Evolutionary conservation across 1,140 invertebrate species (phyloP), one percentile per base, ranked within the genome.

Genomic region (Calycopis cecrops): DNA sequence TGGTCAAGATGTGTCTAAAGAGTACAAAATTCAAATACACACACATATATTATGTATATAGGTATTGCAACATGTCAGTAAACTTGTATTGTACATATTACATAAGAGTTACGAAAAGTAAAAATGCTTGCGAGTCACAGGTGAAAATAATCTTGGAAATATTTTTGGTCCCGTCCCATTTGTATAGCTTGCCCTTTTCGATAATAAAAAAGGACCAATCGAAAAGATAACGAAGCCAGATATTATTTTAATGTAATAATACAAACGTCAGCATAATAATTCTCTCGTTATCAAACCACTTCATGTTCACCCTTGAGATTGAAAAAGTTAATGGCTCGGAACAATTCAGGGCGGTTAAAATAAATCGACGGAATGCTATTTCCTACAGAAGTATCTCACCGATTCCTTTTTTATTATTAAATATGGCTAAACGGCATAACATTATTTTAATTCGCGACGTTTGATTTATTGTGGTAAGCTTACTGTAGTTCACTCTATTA

Each of bases 321-420:
- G 71, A 75, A 78, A 81, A 78, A 76, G 70, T 60, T 72, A 80
- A 78, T 80, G 77, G 75, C 49, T 69, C 61, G 75, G 73, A 80
- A 78, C 73, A 73, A 75, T 63, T 58, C 66, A 65, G 64, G 35
- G 77, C 69, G 70, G 73, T 78, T 78, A 70, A 75, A 77, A 79
- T 77, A 74, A 76, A 80, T 77, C 73, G 74, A 58, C 64, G 74
- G 72, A 71, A 71, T 77, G 73, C 69, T 66, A 79, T 79, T 79
- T 79, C 72, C 74, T 73, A 55, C 67, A 63, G 65, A 68, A 76
- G 63, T 71, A 71, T 71, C 63, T 44, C 40, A 17, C 40, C 40
- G 40, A 44, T 44, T 44, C 16, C 40, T 44, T 44, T 44, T 44
- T 65, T 60, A 61, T 64, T 63, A 44, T 44, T 44, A 44, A 44